Base-by-base conservation (phyloP, 2,797 vertebrate species). In the Bufotes viridis region DNA sequence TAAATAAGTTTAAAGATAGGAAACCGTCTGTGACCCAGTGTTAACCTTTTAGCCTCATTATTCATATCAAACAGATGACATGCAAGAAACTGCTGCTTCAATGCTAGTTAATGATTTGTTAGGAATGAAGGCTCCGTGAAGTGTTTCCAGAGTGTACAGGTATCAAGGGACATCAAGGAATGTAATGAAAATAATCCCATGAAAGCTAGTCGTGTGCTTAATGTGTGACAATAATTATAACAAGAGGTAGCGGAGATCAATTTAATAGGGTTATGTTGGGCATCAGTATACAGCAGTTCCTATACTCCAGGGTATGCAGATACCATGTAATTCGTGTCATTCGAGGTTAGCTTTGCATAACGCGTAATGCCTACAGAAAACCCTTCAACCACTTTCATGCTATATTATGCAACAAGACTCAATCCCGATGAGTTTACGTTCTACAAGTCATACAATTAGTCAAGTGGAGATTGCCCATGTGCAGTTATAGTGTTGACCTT, bases 1-100 rank as follows among this genome's bases (percentile, higher is more conserved):
- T 98, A 98, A 99, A 99, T 99, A 98, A 97, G 96, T 95, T 95
- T 95, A 95, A 95, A 96, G 96, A 97, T 94, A 95, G 96, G 96
- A 95, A 97, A 94, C 94, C 93, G 93, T 93, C 94, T 91, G 92
- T 97, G 98, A 99, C 97, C 97, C 72, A 84, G 94, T 65, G 95
- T 96, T 98, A 97, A 98, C 97, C 98, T 95, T 92, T 86, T 90
- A 87, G 89, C 93, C 95, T 97, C 96, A 96, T 98, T 97, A 97
- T 97, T 98, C 96, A 97, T 97, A 98, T 97, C 95, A 95, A 95
- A 91, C 93, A 92, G 94, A 94, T 96, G 95, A 96, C 95, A 96
- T 93, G 94, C 93, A 93, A 94, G 92, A 94, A 95, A 88, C 83
- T 81, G 95, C 93, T 95, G 93, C 95, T 96, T 95, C 95, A 95